A percentile compares a stretch with the other conserved stretches of the same genome.
phyloP scores from a whole-genome alignment of 2,797 vertebrate species.

The Discoglossus pictus region DNA sequence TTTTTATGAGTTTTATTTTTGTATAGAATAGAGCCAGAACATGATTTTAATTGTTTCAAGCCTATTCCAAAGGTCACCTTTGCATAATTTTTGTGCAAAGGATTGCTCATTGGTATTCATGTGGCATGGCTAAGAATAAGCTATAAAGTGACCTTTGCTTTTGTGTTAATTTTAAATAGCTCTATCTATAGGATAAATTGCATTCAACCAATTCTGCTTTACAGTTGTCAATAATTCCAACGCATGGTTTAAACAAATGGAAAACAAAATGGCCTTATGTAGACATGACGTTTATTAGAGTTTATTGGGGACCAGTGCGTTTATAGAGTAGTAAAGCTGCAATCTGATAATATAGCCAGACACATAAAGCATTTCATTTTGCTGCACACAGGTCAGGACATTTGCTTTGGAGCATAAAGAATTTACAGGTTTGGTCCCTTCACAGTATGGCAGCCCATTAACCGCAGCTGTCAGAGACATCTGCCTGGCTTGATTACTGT shows the following conservation, averaged over 20 bases:
- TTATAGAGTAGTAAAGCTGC: not conserved
- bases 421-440: slow-evolving; percentile 57
- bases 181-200: slow-evolving; percentile 62
- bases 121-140: slow-evolving; percentile 47
- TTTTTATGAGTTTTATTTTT: not conserved
- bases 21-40: slow-evolving; percentile 13
- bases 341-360: slow-evolving; percentile 35
- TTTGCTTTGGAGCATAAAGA: slow-evolving; percentile 49
- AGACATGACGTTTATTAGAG: not conserved
- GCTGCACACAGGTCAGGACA: not conserved
- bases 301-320: not conserved
- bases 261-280: not conserved
- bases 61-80: slow-evolving; percentile 34
- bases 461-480: slow-evolving; percentile 74
- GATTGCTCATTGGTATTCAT: slow-evolving; percentile 58
- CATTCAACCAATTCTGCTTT: slow-evolving; percentile 62
- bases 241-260: slow-evolving; percentile 55
- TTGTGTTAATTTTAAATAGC: slow-evolving; percentile 69
- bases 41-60: slow-evolving; percentile 53
- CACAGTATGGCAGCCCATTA: slow-evolving; percentile 75
- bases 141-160: slow-evolving; percentile 61
- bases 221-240: slow-evolving; percentile 68
- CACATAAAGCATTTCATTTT: slow-evolving; percentile 23
- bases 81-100: slow-evolving; percentile 56
- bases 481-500: slow-evolving; percentile 76